These are phyloP conservation scores for Atlantisia rogersi DNA, from an alignment of 2,113 vertebrate genomes.

Conservation along the genomic window DNA sequence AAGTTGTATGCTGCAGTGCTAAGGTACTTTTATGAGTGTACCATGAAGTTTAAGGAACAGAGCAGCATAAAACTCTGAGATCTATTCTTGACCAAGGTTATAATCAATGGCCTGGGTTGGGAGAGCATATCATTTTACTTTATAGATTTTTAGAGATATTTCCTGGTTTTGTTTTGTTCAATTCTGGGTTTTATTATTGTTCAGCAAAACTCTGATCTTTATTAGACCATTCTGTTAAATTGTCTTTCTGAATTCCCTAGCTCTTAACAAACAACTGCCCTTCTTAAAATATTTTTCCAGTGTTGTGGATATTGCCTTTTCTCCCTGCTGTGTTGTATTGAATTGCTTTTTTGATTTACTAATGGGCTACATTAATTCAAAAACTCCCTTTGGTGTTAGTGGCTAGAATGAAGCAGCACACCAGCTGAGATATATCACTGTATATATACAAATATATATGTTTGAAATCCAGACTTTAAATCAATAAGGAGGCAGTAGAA, in stretches of 20 bases:
- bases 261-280: not conserved
- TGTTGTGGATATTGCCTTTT: slow-evolving; percentile 15
- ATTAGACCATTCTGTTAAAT: slow-evolving; percentile 33
- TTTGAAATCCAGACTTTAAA: not conserved
- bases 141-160: not conserved
- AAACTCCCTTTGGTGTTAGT: slow-evolving; percentile 20
- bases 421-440: not conserved
- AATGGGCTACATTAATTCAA: slow-evolving; percentile 53
- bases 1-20: not conserved
- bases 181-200: not conserved
- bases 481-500: not conserved
- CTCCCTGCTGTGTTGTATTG: slow-evolving; percentile 27
- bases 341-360: slow-evolving; percentile 54
- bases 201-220: slow-evolving; percentile 31
- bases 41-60: not conserved
- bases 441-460: not conserved
- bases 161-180: not conserved
- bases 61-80: not conserved
- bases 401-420: not conserved
- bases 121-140: not conserved
- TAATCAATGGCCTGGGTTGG: not conserved
- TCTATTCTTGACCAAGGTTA: not conserved
- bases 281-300: slow-evolving; percentile 39
- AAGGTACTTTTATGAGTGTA: not conserved
- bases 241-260: slow-evolving; percentile 20